These are phyloP conservation scores for Sisor rabdophorus DNA, from an alignment of 2,113 vertebrate genomes.

Conservation along the genomic window DNA sequence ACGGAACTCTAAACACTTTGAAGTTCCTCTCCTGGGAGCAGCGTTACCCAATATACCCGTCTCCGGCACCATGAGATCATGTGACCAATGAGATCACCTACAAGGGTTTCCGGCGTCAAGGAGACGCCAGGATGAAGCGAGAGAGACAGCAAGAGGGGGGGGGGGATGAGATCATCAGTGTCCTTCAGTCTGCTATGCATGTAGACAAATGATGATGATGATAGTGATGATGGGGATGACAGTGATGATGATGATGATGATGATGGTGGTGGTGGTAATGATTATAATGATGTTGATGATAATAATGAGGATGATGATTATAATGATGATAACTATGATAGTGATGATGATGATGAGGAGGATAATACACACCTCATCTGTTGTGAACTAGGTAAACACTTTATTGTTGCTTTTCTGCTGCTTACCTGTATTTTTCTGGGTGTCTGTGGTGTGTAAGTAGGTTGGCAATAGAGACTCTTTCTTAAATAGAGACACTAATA, in stretches of 20 bases:
- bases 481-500: constrained; percentile 13
- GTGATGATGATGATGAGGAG: too few relatives aligned
- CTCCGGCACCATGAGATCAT: constrained; percentile 49
- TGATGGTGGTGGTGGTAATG: constrained; percentile 6
- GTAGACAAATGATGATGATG: constrained; percentile 30
- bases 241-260: not conserved
- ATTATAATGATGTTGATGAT: not conserved
- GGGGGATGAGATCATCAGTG: constrained; percentile 41
- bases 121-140: constrained; percentile 41
- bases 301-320: not conserved
- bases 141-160: constrained; percentile 19
- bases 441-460: not conserved
- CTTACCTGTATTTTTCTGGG: not conserved
- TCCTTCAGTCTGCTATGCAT: constrained; percentile 16
- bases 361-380: constrained; percentile 1
- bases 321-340: not conserved
- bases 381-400: not conserved
- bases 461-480: constrained; percentile 3
- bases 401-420: not conserved
- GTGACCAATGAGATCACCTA: constrained; percentile 58
- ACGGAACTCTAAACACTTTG: constrained; percentile 32
- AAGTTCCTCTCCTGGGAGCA: constrained; percentile 50
- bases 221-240: not conserved
- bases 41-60: constrained; percentile 56
- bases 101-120: constrained; percentile 45